A percentile compares a stretch with the other conserved stretches of the same genome.
Evolutionary conservation across 1,140 invertebrate species (phyloP).

Genomic region (Helicoverpa zea): DNA sequence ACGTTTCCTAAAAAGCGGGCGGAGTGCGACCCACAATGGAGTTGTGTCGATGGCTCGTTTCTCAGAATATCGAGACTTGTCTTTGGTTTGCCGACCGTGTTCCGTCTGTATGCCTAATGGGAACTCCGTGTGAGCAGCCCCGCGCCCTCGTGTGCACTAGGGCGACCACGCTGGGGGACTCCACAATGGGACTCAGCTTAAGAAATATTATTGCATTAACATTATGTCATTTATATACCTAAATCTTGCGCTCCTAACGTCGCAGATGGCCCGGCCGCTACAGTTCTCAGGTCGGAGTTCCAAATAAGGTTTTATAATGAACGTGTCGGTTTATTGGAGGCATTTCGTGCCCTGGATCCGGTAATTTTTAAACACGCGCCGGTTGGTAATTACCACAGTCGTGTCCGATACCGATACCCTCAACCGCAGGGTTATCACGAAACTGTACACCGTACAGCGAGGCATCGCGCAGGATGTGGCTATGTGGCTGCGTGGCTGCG

Average conservation of each 20-base stretch:
- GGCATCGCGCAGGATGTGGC: constrained; percentile 9
- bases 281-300: constrained; percentile 9
- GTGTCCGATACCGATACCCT: constrained; percentile 35
- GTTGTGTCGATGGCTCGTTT: constrained; percentile 28
- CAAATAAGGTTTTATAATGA: constrained; percentile 29
- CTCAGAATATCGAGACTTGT: constrained; percentile 13
- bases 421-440: constrained; percentile 29
- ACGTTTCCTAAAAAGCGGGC: constrained; percentile 2
- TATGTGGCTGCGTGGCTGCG: not conserved
- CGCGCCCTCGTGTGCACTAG: not conserved
- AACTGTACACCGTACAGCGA: not conserved
- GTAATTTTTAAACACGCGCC: constrained; percentile 12
- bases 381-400: constrained; percentile 12
- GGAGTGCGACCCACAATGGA: not conserved
- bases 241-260: not conserved
- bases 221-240: not conserved
- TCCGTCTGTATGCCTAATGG: constrained; percentile 18
- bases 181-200: not conserved
- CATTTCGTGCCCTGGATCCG: constrained; percentile 1
- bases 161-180: not conserved
- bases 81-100: constrained; percentile 15
- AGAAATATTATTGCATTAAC: not conserved
- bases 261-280: not conserved
- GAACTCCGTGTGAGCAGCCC: not conserved
- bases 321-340: not conserved